Conservation (phyloP, 2,113 vertebrate species). For the Boleophthalmus pectinirostris region DNA sequence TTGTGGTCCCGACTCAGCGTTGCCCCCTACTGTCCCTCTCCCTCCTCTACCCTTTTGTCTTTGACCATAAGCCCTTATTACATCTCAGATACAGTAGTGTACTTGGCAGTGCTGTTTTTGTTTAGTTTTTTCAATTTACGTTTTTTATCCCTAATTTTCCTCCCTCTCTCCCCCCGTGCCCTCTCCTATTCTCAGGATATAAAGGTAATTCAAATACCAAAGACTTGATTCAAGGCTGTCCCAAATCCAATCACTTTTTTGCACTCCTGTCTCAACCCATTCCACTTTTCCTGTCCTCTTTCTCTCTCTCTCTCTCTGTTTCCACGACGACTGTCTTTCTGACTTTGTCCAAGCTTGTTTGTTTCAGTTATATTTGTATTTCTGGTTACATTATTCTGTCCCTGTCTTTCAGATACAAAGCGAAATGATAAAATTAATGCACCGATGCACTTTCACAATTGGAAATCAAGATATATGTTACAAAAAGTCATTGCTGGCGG, state of each 20-base stretch:
- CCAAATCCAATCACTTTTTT: slow-evolving; percentile 40
- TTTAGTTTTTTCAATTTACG: slow-evolving; percentile 61
- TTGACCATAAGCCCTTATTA: slow-evolving; percentile 67
- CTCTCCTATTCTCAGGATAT: slow-evolving; percentile 84
- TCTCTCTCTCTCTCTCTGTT: neutral
- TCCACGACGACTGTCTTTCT: slow-evolving; percentile 6
- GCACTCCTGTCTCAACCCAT: slow-evolving; percentile 20
- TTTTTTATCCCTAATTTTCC: slow-evolving; percentile 92
- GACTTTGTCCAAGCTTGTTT: slow-evolving; percentile 84
- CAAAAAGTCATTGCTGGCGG: neutral
- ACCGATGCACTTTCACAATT: slow-evolving; percentile 7
- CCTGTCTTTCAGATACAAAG: slow-evolving; percentile 67
- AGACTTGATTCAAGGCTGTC: slow-evolving; percentile 91
- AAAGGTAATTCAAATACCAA: slow-evolving; percentile 85
- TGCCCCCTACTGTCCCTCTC: slow-evolving; percentile 27
- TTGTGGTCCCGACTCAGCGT: slow-evolving; percentile 24
- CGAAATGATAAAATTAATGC: neutral
- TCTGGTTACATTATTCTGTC: slow-evolving; percentile 84
- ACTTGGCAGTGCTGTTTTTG: slow-evolving; percentile 66
- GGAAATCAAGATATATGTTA: neutral
- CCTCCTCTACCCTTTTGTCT: slow-evolving; percentile 37
- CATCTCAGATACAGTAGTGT: slow-evolving; percentile 44
- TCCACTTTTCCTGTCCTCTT: slow-evolving; percentile 16
- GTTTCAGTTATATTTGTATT: slow-evolving; percentile 76
- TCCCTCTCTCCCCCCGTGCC: slow-evolving; percentile 81